A percentile compares a stretch with the other conserved stretches of the same genome.
Evolutionary conservation across 2,797 vertebrate genomes (phyloP).

Genomic region (Enteromius fasciolatus): DNA sequence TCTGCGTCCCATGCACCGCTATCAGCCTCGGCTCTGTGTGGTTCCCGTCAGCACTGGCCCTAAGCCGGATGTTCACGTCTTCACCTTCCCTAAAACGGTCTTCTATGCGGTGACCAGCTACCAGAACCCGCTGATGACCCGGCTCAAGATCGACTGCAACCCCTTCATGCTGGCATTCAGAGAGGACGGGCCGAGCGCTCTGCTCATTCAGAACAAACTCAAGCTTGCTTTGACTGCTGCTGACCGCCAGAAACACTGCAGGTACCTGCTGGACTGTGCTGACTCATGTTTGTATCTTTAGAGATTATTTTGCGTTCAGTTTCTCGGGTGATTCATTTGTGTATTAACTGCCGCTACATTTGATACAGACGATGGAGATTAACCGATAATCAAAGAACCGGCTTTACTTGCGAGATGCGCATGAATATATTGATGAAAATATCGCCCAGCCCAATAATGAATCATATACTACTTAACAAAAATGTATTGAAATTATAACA

Average conservation of each 20-base stretch:
- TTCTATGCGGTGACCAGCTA: conserved; percentile 94
- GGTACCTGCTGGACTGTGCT: not conserved
- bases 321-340: too few relatives aligned
- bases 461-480: too few relatives aligned
- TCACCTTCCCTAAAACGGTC: conserved; percentile 91
- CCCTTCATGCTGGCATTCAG: conserved; percentile 93
- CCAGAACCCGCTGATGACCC: conserved; percentile 92
- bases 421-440: too few relatives aligned
- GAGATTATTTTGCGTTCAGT: too few relatives aligned
- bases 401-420: too few relatives aligned
- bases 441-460: too few relatives aligned
- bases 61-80: conserved; percentile 84
- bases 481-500: too few relatives aligned
- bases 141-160: conserved; percentile 95
- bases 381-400: too few relatives aligned
- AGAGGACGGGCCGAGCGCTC: conserved; percentile 73
- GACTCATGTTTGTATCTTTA: too few relatives aligned
- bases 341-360: too few relatives aligned
- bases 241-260: not conserved
- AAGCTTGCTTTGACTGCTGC: not conserved
- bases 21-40: conserved; percentile 81
- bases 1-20: conserved; percentile 77
- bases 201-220: conserved; percentile 41
- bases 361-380: too few relatives aligned
- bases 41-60: conserved; percentile 81